A percentile compares a stretch with the other conserved stretches of the same genome.
Evolutionary conservation across 1,140 invertebrate genomes (phyloP).

Genomic region (Vanessa atalanta): DNA sequence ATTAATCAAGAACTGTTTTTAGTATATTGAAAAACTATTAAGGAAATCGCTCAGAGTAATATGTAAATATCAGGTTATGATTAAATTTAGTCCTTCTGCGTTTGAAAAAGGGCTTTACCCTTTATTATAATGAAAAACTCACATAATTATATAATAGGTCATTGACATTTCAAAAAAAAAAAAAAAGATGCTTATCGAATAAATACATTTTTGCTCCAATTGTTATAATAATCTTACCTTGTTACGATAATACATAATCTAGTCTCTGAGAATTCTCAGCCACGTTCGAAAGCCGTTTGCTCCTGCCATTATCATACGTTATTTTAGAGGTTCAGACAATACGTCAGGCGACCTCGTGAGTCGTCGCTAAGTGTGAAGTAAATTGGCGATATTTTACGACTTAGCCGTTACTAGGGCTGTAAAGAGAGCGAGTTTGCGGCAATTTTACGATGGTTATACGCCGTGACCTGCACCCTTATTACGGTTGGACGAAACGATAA

Average conservation of each 20-base stretch:
- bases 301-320: slow-evolving; percentile 29
- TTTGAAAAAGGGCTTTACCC: too few species aligned
- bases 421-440: slow-evolving; percentile 60
- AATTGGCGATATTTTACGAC: slow-evolving; percentile 75
- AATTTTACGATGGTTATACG: slow-evolving; percentile 66
- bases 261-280: neutral
- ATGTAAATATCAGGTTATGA: too few species aligned
- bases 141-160: too few species aligned
- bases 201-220: neutral
- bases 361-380: slow-evolving; percentile 63
- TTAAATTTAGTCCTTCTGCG: too few species aligned
- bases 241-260: neutral
- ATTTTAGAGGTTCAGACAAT: slow-evolving; percentile 40
- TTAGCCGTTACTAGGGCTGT: slow-evolving; percentile 59
- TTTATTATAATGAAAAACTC: too few species aligned
- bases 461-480: slow-evolving; percentile 66
- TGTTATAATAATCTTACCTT: neutral
- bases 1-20: too few species aligned
- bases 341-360: slow-evolving; percentile 47
- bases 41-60: too few species aligned
- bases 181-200: too few species aligned
- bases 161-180: too few species aligned
- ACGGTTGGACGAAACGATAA: slow-evolving; percentile 51
- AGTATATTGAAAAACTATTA: too few species aligned
- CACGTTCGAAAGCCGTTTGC: slow-evolving; percentile 7